Evolutionary conservation across 2,888 invertebrate species (phyloP).

Genomic region (Athalia cordata): DNA sequence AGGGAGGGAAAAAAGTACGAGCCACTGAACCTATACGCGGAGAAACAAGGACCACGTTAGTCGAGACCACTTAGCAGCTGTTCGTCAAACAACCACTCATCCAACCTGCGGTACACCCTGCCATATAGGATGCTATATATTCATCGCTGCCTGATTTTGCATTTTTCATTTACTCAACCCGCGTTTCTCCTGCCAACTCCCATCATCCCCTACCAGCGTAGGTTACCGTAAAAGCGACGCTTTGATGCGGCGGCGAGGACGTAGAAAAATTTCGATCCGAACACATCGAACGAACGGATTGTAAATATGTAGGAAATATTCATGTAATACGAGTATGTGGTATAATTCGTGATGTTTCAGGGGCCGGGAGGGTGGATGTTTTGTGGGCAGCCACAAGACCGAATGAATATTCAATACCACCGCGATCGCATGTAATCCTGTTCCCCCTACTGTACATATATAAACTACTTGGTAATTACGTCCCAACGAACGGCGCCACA

Average conservation of each 20-base stretch:
- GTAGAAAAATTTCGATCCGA: conserved; percentile 17
- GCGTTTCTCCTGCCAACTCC: background rate
- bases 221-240: no score
- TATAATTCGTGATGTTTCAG: background rate
- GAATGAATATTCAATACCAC: conserved; percentile 39
- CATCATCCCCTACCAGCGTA: background rate
- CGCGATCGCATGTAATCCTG: conserved; percentile 17
- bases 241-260: background rate
- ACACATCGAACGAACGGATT: conserved; percentile 27
- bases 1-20: conserved; percentile 25
- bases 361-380: background rate
- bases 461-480: background rate
- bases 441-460: background rate
- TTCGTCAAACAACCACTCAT: conserved; percentile 58
- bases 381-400: no score
- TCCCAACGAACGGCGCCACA: no score
- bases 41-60: conserved; percentile 46
- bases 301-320: conserved; percentile 7
- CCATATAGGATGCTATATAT: background rate
- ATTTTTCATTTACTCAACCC: conserved; percentile 51
- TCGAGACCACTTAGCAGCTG: conserved; percentile 60
- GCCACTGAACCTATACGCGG: background rate
- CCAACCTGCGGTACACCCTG: background rate
- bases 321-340: background rate
- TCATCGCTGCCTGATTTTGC: conserved; percentile 53